Evolutionary conservation across 2,113 vertebrate species (phyloP).

Genomic region (Centropus bengalensis): DNA sequence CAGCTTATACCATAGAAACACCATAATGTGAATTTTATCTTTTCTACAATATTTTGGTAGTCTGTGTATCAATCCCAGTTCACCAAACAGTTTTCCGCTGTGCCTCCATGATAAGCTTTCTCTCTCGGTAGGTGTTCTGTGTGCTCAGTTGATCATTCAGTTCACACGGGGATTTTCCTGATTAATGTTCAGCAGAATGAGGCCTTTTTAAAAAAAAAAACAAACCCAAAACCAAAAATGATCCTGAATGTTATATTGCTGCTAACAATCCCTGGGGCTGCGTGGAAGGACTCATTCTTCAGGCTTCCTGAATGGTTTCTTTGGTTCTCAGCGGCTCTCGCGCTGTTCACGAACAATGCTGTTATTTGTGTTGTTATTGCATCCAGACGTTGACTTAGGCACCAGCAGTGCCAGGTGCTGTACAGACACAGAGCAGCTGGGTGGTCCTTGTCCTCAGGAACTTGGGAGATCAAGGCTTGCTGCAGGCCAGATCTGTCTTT

Average conservation of each 20-base stretch:
- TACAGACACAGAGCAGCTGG: neutral
- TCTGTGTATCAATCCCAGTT: neutral
- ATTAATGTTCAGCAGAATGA: neutral
- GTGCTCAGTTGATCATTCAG: neutral
- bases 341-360: neutral
- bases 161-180: neutral
- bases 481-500: neutral
- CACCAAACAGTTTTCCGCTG: neutral
- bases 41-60: neutral
- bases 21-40: neutral
- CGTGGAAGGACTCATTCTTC: neutral
- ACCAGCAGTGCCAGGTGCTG: neutral
- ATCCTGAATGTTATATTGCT: neutral
- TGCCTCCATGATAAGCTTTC: neutral
- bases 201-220: neutral
- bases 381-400: neutral
- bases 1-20: neutral
- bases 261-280: neutral
- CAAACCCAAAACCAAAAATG: neutral
- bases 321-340: neutral
- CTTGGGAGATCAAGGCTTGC: neutral
- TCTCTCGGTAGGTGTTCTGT: neutral
- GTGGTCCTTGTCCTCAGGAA: neutral
- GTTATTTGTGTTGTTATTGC: slow-evolving; percentile 2
- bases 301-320: neutral